A percentile compares a stretch with the other conserved stretches of the same genome.
Evolutionary conservation across 2,113 vertebrate genomes (phyloP).

Genomic region (Sorex fumeus): DNA sequence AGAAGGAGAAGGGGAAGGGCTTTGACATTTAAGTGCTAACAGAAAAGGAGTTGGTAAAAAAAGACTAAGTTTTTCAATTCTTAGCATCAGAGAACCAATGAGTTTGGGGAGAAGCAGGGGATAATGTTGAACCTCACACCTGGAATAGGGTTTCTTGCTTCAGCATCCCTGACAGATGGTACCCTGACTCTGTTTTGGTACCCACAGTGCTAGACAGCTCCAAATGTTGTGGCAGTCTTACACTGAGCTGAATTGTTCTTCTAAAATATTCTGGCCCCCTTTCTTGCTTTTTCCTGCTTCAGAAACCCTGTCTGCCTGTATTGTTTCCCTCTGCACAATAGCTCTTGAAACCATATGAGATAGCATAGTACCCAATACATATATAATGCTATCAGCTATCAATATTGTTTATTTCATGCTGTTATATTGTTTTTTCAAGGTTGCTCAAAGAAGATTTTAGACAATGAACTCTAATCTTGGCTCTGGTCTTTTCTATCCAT

Average conservation of each 20-base stretch:
- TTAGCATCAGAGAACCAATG: neutral
- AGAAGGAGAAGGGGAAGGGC: neutral
- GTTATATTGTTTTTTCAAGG: neutral
- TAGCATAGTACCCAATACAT: neutral
- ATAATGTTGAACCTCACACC: neutral
- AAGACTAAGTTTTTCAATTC: neutral
- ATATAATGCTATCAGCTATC: neutral
- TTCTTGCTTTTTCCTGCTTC: neutral
- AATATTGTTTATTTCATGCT: neutral
- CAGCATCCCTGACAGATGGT: neutral
- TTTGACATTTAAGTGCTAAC: slow-evolving; percentile 32
- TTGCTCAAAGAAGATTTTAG: neutral
- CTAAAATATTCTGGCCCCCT: neutral
- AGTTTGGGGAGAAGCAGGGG: neutral
- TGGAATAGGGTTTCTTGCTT: slow-evolving; percentile 44
- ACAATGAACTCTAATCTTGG: slow-evolving; percentile 21
- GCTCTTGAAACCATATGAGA: slow-evolving; percentile 14
- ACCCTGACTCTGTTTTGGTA: slow-evolving; percentile 23
- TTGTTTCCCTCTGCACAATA: neutral
- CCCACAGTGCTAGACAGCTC: neutral
- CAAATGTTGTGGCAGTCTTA: slow-evolving; percentile 42
- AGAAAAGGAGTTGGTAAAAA: slow-evolving; percentile 31
- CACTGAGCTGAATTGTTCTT: neutral
- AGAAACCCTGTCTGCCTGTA: neutral
- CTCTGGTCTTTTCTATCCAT: neutral